A percentile compares a stretch with the other conserved stretches of the same genome.
Evolutionary conservation across 1,140 invertebrate genomes (phyloP).

Genomic region (Paralvinella palmiformis): DNA sequence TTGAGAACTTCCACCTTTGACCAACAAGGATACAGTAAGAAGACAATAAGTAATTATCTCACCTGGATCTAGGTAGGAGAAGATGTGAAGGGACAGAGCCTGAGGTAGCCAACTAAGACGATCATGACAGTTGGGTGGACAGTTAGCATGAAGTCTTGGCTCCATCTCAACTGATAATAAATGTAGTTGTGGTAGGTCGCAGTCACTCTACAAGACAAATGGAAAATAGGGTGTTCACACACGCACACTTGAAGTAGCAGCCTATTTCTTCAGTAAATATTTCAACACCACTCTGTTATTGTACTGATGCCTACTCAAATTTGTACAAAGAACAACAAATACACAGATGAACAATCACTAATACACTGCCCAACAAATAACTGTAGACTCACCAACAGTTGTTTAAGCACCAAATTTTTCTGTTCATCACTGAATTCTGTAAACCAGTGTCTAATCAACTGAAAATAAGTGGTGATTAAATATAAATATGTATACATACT

Average conservation of each 20-base stretch:
- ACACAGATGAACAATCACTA: too few relatives aligned
- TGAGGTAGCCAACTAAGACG: slow-evolving; percentile 51
- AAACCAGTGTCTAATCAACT: slow-evolving; percentile 50
- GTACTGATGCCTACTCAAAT: slow-evolving; percentile 1
- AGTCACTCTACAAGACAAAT: slow-evolving; percentile 38
- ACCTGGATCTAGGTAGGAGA: slow-evolving; percentile 56
- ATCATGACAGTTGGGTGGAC: slow-evolving; percentile 54
- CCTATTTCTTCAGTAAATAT: not conserved
- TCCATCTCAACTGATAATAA: slow-evolving; percentile 49
- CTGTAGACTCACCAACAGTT: slow-evolving; percentile 51
- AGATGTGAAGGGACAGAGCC: slow-evolving; percentile 47
- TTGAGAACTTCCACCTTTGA: too few relatives aligned
- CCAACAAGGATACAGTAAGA: too few relatives aligned
- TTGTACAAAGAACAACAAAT: not conserved
- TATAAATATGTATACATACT: too few relatives aligned
- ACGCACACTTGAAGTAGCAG: not conserved
- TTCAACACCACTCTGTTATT: not conserved
- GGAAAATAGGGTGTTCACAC: not conserved
- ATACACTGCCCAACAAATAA: too few relatives aligned
- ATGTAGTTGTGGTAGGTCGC: slow-evolving; percentile 50
- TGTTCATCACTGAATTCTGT: slow-evolving; percentile 52
- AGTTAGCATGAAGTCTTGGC: slow-evolving; percentile 48
- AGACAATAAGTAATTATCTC: slow-evolving; percentile 10
- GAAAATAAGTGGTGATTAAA: too few relatives aligned
- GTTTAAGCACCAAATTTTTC: slow-evolving; percentile 50